These are phyloP conservation scores for Hyla sarda DNA, from an alignment of 2,113 vertebrate species.

Conservation along the genomic window DNA sequence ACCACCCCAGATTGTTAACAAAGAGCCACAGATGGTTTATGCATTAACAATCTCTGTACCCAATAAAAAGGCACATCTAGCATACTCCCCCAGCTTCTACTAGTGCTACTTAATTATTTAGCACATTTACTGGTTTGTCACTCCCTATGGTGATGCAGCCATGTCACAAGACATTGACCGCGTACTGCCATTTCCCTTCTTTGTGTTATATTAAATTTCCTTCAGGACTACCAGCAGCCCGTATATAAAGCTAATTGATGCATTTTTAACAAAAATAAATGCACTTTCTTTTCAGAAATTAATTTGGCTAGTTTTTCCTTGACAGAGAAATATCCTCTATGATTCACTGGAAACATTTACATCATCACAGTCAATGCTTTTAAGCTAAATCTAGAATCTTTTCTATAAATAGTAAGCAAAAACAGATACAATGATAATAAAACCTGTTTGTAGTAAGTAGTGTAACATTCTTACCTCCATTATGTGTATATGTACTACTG, in stretches of 20 bases:
- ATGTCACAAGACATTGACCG: neutral
- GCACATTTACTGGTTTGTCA: neutral
- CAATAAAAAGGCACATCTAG: neutral
- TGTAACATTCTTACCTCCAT: too few relatives aligned
- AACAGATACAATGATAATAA: too few relatives aligned
- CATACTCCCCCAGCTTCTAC: neutral
- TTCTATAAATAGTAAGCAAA: too few relatives aligned
- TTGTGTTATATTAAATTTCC: neutral
- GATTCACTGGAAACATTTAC: neutral
- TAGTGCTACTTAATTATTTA: neutral
- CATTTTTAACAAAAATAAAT: conserved; percentile 4
- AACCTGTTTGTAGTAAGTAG: too few relatives aligned
- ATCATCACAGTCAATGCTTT: neutral
- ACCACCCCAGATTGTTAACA: neutral
- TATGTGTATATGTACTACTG: too few relatives aligned
- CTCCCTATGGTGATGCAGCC: neutral
- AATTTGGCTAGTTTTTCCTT: neutral
- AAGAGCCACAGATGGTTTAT: neutral
- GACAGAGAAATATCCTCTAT: neutral
- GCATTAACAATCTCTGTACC: neutral
- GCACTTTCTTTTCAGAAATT: neutral
- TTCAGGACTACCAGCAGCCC: neutral
- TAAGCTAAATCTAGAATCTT: neutral
- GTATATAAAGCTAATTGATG: neutral
- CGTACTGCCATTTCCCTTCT: neutral